Evolutionary conservation across 1,140 invertebrate genomes (phyloP), one percentile per base, ranked within the genome.

Genomic region (Drepana arcuata): DNA sequence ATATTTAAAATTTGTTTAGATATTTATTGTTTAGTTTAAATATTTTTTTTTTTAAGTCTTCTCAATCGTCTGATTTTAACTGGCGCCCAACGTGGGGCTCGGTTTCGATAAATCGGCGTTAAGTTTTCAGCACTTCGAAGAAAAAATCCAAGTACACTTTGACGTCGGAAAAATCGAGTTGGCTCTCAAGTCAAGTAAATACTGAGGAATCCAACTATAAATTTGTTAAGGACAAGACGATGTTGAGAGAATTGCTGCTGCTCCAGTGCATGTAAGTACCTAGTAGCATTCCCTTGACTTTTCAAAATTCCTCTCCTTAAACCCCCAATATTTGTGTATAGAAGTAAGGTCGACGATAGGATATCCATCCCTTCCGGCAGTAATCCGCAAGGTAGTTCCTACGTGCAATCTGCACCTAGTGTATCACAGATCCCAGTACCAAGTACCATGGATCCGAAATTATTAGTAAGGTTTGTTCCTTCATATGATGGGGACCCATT

Each of bases 381-480:
- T 21, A 21, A 21, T 4, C 4, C 18, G 4, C 18, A 21, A 9
- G 18, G 18, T 21, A 21, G 9, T 9, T n/a, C 4, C 9, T 21
- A 21, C 18, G 18, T 21, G 18, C 18, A 4, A 5, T 5, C 4
- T 21, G 18, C 18, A 21, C 9, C 18, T 21, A 21, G 9, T 9
- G 18, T 5, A 4, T 5, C 18, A 21, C 4, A 21, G 18, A 9
- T 4, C 9, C 18, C 18, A 21, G 9, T 21, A 4, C 18, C 18
- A 21, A 32, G 25, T n/a, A n/a, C n/a, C 10, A 39, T 39, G 30
- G 38, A 40, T 14, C 29, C 30, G 24, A 32, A 32, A 18, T 13
- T 10, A 3, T 28, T 28, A 12, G 14, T 32, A 11, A 16, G 13
- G 1, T 40, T 40, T 23, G 37, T 40, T 14, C 29, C 37, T 1